Conservation (phyloP, 2,113 vertebrate species). For the Lynx canadensis region DNA sequence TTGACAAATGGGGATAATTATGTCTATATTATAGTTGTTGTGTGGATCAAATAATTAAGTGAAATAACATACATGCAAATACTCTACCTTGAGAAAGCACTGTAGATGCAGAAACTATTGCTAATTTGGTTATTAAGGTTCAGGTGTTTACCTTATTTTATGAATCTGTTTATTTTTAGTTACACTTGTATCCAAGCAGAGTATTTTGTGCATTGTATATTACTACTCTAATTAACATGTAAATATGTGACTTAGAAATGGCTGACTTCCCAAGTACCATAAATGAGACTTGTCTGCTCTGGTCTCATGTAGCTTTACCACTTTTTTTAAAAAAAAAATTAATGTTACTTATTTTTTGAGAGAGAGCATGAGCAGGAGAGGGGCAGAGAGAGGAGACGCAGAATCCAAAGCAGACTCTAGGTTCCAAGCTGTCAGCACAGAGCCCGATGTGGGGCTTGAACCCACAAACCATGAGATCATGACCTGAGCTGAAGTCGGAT, state of each 20-base stretch:
- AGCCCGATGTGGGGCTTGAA: no score
- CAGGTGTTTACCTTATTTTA: not conserved
- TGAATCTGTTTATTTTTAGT: conserved; percentile 16
- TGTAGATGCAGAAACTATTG: not conserved
- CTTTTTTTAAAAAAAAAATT: not conserved
- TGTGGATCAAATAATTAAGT: not conserved
- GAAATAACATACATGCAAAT: not conserved
- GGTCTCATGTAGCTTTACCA: not conserved
- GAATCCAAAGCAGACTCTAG: no score
- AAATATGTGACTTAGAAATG: not conserved
- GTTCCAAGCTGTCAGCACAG: no score
- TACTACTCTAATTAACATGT: not conserved
- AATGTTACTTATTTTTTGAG: no score
- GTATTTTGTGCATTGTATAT: not conserved
- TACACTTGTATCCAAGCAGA: not conserved
- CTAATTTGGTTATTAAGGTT: not conserved
- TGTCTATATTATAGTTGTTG: not conserved
- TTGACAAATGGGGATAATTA: not conserved
- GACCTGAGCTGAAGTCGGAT: no score
- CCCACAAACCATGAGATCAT: no score
- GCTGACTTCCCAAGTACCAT: not conserved
- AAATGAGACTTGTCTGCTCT: not conserved
- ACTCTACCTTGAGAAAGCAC: not conserved
- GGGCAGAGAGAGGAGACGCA: no score
- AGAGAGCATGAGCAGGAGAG: no score